A percentile compares a stretch with the other conserved stretches of the same genome.
Evolutionary conservation across 2,797 vertebrate genomes (phyloP).

Genomic region (Microtus californicus): DNA sequence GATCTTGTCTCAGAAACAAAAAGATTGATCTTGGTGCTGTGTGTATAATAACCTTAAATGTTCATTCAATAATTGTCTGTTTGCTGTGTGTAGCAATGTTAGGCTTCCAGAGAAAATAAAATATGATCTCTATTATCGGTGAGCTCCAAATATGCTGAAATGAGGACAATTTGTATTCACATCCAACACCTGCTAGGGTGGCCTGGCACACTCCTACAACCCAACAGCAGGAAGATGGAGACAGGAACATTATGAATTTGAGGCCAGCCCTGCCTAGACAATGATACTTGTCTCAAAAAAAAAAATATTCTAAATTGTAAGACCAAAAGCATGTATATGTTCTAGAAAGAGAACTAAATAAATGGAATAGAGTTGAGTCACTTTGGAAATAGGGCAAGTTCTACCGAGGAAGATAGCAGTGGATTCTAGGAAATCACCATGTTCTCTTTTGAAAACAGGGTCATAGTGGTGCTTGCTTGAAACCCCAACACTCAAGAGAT

Average conservation of each 20-base stretch:
- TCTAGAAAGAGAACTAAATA: neutral
- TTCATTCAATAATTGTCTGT: neutral
- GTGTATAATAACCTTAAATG: neutral
- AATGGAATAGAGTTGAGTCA: neutral
- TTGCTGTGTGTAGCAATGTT: neutral
- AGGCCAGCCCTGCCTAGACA: neutral
- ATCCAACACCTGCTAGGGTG: neutral
- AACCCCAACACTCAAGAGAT: neutral
- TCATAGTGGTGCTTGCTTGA: neutral
- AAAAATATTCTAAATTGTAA: neutral
- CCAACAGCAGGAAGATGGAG: neutral
- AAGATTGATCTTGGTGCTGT: neutral
- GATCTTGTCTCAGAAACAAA: neutral
- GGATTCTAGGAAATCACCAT: neutral
- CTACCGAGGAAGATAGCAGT: neutral
- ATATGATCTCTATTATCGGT: neutral
- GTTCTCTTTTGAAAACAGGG: neutral
- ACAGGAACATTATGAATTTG: neutral
- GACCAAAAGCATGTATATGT: neutral
- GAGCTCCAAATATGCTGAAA: neutral
- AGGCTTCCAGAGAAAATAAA: neutral
- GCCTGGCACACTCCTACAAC: neutral
- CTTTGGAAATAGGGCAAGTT: neutral
- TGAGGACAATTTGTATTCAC: neutral
- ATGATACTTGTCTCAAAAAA: neutral